Base-by-base conservation (phyloP, 1,140 invertebrate genomes). In the Brachionus koreanus region DNA sequence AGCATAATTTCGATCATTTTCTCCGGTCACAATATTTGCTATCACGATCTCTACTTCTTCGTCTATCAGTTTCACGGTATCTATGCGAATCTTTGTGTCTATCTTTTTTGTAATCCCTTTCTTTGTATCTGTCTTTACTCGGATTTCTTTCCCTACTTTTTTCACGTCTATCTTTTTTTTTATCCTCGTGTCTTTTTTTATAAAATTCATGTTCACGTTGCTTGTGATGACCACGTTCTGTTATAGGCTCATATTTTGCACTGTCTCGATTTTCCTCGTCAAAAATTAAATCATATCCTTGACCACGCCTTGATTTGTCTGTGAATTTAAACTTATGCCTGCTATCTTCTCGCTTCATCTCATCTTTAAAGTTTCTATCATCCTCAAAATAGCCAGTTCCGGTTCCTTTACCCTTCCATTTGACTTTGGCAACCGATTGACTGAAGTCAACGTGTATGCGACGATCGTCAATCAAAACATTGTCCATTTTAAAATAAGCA, bases 401-500 rank as follows among this genome's bases (percentile, higher is more conserved):
- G 10, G 76, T 79, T 19, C 76, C 76, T 79, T 82, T 43, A 9
- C 57, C 37, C 72, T 75, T 49, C 82, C 65, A 72, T n/a, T 72
- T 82, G 19, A 63, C 69, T 46, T 97, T 97, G 0, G 95, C 92
- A 0, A 99, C 97, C 57, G 95, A 98, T 86, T 99, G 98, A 84
- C 95, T 98, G 89, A 99, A 99, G 88, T 99, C 98, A 2, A 99
- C 98, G 88, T 99, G 97, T 85, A 99, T 99, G 85, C 98, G 90
- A 63, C 98, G 89, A 87, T 99, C 98, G 89, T 99, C 98, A 85
- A 99, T 99, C 0, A 99, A 89, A 0, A 99, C 97, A 90, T 99
- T 99, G 86, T 98, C 97, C 98, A 99, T 99, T 90, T 99, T 99
- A 85, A 99, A 97, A 89, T 96, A 99, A 3, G 98, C 98, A 84